These are phyloP conservation scores for Emys orbicularis DNA, from an alignment of 2,797 vertebrate species.

Conservation along the genomic window DNA sequence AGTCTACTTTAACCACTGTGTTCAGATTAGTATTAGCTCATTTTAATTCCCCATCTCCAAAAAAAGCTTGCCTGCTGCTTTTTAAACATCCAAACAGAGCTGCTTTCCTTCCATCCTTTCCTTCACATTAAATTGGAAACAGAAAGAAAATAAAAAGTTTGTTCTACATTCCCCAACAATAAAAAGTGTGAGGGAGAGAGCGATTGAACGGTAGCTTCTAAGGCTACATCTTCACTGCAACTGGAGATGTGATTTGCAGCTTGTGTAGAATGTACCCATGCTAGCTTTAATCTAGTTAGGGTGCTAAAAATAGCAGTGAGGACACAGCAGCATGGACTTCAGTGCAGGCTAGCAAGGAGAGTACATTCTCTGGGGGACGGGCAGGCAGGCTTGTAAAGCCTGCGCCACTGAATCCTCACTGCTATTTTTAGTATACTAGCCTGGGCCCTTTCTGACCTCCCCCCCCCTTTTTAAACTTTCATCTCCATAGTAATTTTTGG, in stretches of 20 bases:
- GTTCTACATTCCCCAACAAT: conserved; percentile 72
- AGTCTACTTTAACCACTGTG: conserved; percentile 46
- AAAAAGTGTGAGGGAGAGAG: conserved; percentile 53
- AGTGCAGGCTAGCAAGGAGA: neutral
- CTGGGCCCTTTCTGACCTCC: neutral
- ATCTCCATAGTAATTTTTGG: neutral
- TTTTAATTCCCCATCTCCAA: conserved; percentile 69
- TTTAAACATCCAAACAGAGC: conserved; percentile 77
- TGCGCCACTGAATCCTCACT: neutral
- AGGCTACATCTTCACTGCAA: neutral
- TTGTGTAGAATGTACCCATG: neutral
- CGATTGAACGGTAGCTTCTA: conserved; percentile 60
- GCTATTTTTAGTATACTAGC: neutral
- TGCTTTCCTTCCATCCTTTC: conserved; percentile 72
- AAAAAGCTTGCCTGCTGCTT: conserved; percentile 77
- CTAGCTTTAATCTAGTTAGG: neutral
- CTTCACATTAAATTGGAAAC: conserved; percentile 74
- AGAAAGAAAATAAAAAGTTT: conserved; percentile 73
- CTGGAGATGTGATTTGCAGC: neutral
- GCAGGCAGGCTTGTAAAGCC: neutral
- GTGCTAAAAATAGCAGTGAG: neutral
- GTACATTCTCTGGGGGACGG: neutral
- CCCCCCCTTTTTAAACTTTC: no score
- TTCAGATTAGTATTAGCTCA: conserved; percentile 69
- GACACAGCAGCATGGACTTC: neutral